Conservation (phyloP, 2,113 vertebrate genomes). For the Grallaria varia region DNA sequence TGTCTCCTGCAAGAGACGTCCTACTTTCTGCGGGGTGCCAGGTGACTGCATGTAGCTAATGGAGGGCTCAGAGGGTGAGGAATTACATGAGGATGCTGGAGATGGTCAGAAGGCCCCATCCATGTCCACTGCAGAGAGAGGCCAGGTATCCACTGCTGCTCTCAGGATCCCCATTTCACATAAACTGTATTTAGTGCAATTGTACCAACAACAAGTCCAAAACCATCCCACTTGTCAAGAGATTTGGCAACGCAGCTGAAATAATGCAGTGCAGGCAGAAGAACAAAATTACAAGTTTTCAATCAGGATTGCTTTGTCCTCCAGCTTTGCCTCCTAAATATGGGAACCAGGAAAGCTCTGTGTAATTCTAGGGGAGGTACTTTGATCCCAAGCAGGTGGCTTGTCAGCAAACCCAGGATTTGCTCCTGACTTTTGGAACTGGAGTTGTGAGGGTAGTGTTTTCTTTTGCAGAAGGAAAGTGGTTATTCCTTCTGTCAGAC, state of each 20-base stretch:
- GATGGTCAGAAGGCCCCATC: background rate
- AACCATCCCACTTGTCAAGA: background rate
- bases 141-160: background rate
- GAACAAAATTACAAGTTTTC: background rate
- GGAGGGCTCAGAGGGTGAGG: background rate
- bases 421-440: background rate
- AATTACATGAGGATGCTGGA: background rate
- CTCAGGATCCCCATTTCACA: background rate
- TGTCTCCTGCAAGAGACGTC: background rate
- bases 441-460: background rate
- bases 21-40: background rate
- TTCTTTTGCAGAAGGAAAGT: background rate
- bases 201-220: background rate
- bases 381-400: background rate
- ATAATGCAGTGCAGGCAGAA: background rate
- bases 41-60: rapidly evolving
- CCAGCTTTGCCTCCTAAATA: background rate
- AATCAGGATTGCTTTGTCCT: background rate
- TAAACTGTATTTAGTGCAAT: rapidly evolving
- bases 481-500: background rate
- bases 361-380: background rate
- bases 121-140: background rate
- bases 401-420: background rate
- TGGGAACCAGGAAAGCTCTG: background rate
- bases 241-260: background rate